These are phyloP conservation scores for Lordiphosa fenestrarum DNA, from an alignment of 2,888 invertebrate species.

Conservation along the genomic window DNA sequence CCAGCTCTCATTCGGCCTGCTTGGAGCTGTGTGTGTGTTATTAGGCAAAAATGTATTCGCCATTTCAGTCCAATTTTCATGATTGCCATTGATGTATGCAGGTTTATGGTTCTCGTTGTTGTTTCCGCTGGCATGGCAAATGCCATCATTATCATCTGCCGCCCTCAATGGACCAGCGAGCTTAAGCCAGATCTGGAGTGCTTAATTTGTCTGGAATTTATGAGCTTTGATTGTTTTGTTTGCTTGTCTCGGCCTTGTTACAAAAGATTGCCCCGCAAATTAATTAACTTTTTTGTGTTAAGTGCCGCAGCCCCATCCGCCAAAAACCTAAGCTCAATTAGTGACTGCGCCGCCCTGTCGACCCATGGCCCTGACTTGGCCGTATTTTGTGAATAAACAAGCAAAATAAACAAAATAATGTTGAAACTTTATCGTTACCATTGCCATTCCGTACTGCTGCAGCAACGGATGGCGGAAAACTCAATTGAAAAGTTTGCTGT, in stretches of 20 bases:
- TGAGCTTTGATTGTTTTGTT: conserved; percentile 54
- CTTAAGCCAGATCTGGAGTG: conserved; percentile 20
- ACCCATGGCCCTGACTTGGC: neutral
- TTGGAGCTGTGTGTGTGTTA: conserved; percentile 39
- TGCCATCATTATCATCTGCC: conserved; percentile 56
- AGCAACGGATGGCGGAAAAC: conserved; percentile 60
- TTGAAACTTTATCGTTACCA: conserved; percentile 49
- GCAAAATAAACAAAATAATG: conserved; percentile 61
- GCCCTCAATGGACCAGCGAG: conserved; percentile 16
- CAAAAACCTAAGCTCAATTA: conserved; percentile 45
- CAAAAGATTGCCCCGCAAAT: conserved; percentile 33
- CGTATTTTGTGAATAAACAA: conserved; percentile 50
- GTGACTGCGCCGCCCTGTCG: conserved; percentile 9
- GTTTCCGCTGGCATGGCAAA: conserved; percentile 44
- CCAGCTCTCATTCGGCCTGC: conserved; percentile 19
- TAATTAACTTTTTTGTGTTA: conserved; percentile 34
- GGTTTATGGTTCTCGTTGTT: conserved; percentile 28
- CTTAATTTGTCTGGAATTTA: conserved; percentile 64
- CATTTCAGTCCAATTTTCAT: conserved; percentile 54
- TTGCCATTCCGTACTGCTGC: conserved; percentile 12
- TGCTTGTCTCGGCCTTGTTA: conserved; percentile 14
- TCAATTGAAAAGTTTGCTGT: conserved; percentile 73
- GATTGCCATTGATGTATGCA: conserved; percentile 54
- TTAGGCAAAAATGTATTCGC: conserved; percentile 19
- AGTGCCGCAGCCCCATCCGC: conserved; percentile 1